These are phyloP conservation scores for Lasaia peninsularis DNA, from an alignment of 1,140 invertebrate genomes.

Conservation along the genomic window DNA sequence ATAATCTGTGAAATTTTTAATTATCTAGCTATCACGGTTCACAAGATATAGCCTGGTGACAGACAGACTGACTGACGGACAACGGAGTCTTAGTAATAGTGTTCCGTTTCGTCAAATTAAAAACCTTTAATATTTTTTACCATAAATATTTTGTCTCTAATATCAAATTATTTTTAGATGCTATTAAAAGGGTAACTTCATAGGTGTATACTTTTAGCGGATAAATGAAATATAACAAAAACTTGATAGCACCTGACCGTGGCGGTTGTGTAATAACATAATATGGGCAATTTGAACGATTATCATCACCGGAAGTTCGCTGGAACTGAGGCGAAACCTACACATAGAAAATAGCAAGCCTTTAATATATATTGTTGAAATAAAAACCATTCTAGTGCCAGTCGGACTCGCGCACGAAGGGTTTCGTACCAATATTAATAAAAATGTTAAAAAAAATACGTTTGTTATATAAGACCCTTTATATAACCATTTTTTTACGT, in stretches of 20 bases:
- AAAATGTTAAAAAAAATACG: no score
- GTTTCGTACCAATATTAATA: no score
- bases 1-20: no score
- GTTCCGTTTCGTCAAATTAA: no score
- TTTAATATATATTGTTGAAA: constrained; percentile 10
- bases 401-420: no score
- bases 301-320: constrained; percentile 3
- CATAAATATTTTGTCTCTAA: not conserved
- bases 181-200: not conserved
- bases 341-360: not conserved
- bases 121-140: no score
- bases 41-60: no score
- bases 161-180: not conserved
- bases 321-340: not conserved
- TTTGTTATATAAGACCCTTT: not conserved
- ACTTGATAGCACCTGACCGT: not conserved
- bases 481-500: no score
- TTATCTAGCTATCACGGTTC: no score
- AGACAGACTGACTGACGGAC: no score
- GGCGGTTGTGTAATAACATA: not conserved
- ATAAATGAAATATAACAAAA: constrained; percentile 10
- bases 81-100: no score
- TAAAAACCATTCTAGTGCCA: not conserved
- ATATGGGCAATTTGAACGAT: not conserved
- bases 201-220: not conserved